phyloP scores from a whole-genome alignment of 2,888 invertebrate genomes.

The Thymelicus lineola region DNA sequence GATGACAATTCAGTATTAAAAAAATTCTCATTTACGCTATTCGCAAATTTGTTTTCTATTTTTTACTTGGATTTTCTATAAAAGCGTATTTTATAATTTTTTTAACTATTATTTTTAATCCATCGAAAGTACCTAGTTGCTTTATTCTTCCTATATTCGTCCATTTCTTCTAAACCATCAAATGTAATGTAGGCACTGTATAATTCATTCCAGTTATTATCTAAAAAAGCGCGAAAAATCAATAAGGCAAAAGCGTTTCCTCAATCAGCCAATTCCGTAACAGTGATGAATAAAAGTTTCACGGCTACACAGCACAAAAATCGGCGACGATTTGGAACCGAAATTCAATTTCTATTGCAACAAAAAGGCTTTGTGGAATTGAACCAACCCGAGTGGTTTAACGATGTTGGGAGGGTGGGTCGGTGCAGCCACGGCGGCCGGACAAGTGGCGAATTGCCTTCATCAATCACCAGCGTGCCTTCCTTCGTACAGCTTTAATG shows the following conservation, averaged over 20 bases:
- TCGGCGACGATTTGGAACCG: conserved; percentile 30
- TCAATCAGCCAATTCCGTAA: conserved; percentile 13
- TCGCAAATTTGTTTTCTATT: too few species aligned
- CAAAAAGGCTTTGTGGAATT: conserved; percentile 36
- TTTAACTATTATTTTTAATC: too few species aligned
- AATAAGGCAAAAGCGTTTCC: conserved; percentile 45
- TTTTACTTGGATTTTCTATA: too few species aligned
- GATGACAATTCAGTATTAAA: too few species aligned
- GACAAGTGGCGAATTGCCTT: conserved; percentile 75
- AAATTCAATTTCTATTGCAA: conserved; percentile 36
- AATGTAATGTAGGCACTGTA: not conserved
- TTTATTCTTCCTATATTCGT: too few species aligned
- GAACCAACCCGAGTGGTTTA: conserved; percentile 34
- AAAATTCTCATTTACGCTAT: too few species aligned
- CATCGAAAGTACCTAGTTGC: too few species aligned
- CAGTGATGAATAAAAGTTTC: conserved; percentile 28
- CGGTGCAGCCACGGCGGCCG: conserved; percentile 48
- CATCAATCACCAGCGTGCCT: conserved; percentile 73
- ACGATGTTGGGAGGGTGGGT: conserved; percentile 45
- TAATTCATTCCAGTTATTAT: not conserved
- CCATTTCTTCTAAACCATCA: too few species aligned
- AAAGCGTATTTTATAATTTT: too few species aligned
- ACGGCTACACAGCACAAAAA: conserved; percentile 24
- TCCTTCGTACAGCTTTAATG: conserved; percentile 68
- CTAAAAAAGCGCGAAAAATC: not conserved